Base-by-base conservation (phyloP, 2,797 vertebrate species). In the Argentina silus region DNA sequence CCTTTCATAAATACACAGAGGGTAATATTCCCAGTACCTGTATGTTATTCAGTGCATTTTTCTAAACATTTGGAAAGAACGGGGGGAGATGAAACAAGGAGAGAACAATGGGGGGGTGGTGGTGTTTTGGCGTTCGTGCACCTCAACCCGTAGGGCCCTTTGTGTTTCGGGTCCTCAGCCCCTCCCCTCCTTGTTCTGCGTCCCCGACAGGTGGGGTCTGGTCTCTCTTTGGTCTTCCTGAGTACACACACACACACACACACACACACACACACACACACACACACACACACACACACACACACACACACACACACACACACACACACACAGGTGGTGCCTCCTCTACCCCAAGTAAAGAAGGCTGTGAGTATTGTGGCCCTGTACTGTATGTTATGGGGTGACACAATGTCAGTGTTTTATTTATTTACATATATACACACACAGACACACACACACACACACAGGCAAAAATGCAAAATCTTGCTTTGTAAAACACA, bases 1-100 rank as follows among this genome's bases (percentile, higher is more conserved):
- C 94, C 93, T 93, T 94, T 92, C 88, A 94, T 94, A 91, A 95
- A 95, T 94, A 94, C 93, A 94, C 94, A 95, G 85, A 83, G 81
- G 61, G 75, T 77, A 91, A 83, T 90, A 92, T 89, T 94, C 90
- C 93, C 91, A 88, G 89, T 88, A 89, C 92, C 90, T 89, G 83
- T 72, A 90, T 93, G 93, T 93, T 93, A 92, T 94, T 93, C 92
- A 82, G 89, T 93, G 87, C 72, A 82, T 89, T 93, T 90, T 79
- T 93, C 88, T 91, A 95, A 94, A 95, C 93, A 94, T 94, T 94
- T 94, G 91, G 92, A 94, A 89, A 92, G 91, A 92, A 93, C 83
- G 89, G 92, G 87, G 90, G 82, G 89, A 94, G 92, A 94, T 94
- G 92, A 94, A 95, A 93, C 91, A 47, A 68, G 76, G 77, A 44